Percentiles rank a stretch among this genome's conserved stretches.
phyloP scores from a whole-genome alignment of 2,888 invertebrate genomes.

The Therioaphis trifolii region DNA sequence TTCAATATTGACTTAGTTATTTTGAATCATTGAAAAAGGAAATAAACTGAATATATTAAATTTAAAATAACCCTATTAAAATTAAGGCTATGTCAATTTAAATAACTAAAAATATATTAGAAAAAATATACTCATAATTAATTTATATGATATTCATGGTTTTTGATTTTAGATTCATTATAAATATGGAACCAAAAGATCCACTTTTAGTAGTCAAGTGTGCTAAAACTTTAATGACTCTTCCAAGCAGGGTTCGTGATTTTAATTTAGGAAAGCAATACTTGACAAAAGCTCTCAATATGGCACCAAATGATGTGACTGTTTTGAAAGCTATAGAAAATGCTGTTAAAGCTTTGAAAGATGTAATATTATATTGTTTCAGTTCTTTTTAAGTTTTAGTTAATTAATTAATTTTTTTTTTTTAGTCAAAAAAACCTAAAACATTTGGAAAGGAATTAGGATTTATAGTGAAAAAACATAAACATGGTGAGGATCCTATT shows the following conservation, averaged over 20 bases:
- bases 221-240: conserved; percentile 42
- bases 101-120: too few species aligned
- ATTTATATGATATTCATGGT: not conserved
- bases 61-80: too few species aligned
- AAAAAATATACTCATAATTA: too few species aligned
- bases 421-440: not conserved
- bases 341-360: not conserved
- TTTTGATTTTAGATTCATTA: conserved; percentile 22
- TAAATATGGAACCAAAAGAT: conserved; percentile 47
- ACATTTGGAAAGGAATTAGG: not conserved
- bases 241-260: conserved; percentile 46
- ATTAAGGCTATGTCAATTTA: too few species aligned
- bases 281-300: conserved; percentile 11
- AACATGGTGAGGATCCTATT: conserved; percentile 29
- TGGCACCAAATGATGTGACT: conserved; percentile 41
- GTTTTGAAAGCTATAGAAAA: conserved; percentile 37
- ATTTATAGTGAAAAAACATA: not conserved
- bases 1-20: too few species aligned
- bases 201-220: conserved; percentile 36
- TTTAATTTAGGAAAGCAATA: conserved; percentile 50
- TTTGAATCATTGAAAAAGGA: too few species aligned
- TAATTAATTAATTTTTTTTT: too few species aligned
- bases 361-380: not conserved
- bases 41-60: too few species aligned
- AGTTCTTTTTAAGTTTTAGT: not conserved